A percentile compares a stretch with the other conserved stretches of the same genome.
These are phyloP conservation scores for Oncorhynchus keta DNA, from an alignment of 2,113 vertebrate genomes.

Conservation along the genomic window DNA sequence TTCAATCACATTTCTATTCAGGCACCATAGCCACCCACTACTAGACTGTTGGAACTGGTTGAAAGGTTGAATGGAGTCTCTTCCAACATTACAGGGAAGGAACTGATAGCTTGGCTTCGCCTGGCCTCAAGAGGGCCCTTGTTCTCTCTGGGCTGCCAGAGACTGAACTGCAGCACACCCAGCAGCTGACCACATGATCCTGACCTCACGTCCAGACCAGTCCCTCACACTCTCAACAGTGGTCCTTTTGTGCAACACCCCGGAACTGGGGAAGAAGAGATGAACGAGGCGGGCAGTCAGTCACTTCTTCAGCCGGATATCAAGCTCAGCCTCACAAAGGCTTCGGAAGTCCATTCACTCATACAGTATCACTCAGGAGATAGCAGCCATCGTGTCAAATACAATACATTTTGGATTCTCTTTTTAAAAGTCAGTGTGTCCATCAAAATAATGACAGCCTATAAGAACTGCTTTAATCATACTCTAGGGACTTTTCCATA, in stretches of 20 bases:
- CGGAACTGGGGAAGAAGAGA: neutral
- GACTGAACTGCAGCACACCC: neutral
- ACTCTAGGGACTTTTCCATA: too few species aligned
- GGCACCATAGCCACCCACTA: conserved; percentile 1
- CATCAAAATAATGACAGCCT: neutral
- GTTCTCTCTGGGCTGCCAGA: conserved; percentile 6
- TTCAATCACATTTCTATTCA: conserved; percentile 9
- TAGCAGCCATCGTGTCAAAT: too few species aligned
- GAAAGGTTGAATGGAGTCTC: neutral
- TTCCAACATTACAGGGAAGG: conserved; percentile 1
- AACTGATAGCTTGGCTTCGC: conserved; percentile 1
- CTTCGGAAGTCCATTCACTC: too few species aligned
- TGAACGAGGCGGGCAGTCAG: neutral
- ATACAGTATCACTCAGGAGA: too few species aligned
- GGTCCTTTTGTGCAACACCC: conserved; percentile 29
- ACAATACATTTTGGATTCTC: too few species aligned
- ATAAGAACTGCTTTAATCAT: too few species aligned
- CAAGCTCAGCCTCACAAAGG: too few species aligned
- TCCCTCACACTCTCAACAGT: conserved; percentile 25
- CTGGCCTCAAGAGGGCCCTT: conserved; percentile 11
- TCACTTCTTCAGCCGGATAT: neutral
- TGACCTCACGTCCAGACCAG: conserved; percentile 18
- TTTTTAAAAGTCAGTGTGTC: neutral
- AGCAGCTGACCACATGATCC: conserved; percentile 30
- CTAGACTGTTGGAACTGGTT: too few species aligned